phyloP scores from a whole-genome alignment of 2,888 invertebrate species.

The Hemaris fuciformis region DNA sequence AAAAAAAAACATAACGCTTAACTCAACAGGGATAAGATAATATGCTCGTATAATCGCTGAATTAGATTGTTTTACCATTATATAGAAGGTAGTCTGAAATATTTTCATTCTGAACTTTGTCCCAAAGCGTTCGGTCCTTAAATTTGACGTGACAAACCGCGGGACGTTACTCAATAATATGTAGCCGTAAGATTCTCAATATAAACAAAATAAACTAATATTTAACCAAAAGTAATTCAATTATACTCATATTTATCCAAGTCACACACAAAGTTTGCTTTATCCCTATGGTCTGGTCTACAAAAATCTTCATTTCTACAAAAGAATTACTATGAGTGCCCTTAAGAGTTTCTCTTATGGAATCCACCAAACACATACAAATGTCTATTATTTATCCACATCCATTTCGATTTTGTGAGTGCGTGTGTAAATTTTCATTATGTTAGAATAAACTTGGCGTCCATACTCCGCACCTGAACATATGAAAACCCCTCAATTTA shows the following conservation, averaged over 20 bases:
- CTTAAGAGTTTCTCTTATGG: not conserved
- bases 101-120: no score
- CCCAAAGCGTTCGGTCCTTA: no score
- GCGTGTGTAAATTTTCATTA: not conserved
- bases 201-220: no score
- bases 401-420: not conserved
- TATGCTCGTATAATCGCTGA: no score
- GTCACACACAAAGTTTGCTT: not conserved
- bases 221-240: no score
- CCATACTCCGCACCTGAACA: conserved; percentile 10
- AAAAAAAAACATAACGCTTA: no score
- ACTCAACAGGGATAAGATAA: no score
- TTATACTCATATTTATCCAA: not conserved
- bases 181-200: no score
- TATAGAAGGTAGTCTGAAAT: no score
- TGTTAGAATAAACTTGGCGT: not conserved
- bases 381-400: not conserved
- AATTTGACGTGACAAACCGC: no score
- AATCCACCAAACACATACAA: not conserved
- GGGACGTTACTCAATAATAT: no score
- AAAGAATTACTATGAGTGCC: not conserved
- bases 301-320: not conserved
- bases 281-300: not conserved
- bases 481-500: conserved; percentile 17
- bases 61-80: no score